Percentiles rank a stretch among this genome's conserved stretches.
These are phyloP conservation scores for Zygaena filipendulae DNA, from an alignment of 2,888 invertebrate genomes.

Conservation along the genomic window DNA sequence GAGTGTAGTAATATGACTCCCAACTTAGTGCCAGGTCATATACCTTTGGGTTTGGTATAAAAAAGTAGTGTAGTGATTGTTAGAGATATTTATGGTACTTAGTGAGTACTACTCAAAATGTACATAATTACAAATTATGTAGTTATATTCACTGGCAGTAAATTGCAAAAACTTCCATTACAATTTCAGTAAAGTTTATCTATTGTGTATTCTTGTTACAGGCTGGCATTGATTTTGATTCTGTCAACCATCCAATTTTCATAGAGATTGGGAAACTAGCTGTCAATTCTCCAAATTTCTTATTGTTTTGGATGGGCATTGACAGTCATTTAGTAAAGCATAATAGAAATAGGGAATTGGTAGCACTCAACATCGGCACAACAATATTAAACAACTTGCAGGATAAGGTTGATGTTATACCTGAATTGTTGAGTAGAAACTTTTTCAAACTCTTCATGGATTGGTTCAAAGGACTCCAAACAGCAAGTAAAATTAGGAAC, in stretches of 20 bases:
- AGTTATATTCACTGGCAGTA: too few relatives aligned
- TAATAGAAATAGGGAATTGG: conserved; percentile 70
- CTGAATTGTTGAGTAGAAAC: conserved; percentile 71
- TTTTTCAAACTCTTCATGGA: conserved; percentile 73
- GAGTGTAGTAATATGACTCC: too few relatives aligned
- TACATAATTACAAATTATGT: too few relatives aligned
- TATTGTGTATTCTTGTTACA: too few relatives aligned
- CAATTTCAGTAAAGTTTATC: too few relatives aligned
- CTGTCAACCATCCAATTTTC: conserved; percentile 73
- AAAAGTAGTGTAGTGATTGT: too few relatives aligned
- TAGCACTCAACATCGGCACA: conserved; percentile 68
- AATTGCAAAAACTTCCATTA: too few relatives aligned
- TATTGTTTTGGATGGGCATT: conserved; percentile 66
- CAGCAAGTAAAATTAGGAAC: conserved; percentile 66
- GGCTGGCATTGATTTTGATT: conserved; percentile 69
- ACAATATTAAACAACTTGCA: conserved; percentile 60
- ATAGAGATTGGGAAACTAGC: conserved; percentile 67
- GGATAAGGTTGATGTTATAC: conserved; percentile 53
- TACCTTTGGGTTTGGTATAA: too few relatives aligned
- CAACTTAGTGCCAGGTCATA: too few relatives aligned
- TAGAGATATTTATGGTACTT: too few relatives aligned
- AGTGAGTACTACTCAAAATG: too few relatives aligned
- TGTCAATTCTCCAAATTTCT: conserved; percentile 56
- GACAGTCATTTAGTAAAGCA: conserved; percentile 48
- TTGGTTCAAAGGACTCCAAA: conserved; percentile 70